A percentile compares a stretch with the other conserved stretches of the same genome.
Evolutionary conservation across 2,888 invertebrate species (phyloP).

Genomic region (Pinctada fucata): DNA sequence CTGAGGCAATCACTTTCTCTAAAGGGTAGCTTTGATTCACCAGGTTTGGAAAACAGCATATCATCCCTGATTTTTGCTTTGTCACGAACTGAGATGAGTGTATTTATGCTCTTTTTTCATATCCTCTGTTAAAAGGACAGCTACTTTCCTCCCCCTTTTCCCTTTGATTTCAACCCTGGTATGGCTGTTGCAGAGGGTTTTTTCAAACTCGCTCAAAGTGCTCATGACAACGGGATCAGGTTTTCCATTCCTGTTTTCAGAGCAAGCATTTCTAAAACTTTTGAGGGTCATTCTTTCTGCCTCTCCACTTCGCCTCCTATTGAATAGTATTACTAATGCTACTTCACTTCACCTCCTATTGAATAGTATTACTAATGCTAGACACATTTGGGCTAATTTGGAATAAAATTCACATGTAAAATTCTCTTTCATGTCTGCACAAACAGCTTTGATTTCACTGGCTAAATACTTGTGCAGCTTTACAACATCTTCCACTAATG

Average conservation of each 20-base stretch:
- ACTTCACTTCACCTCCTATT: constrained; percentile 73
- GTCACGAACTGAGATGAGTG: constrained; percentile 23
- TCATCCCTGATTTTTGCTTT: constrained; percentile 5
- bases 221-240: constrained; percentile 21
- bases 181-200: constrained; percentile 28
- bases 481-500: constrained; percentile 42
- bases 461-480: constrained; percentile 23
- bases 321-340: constrained; percentile 26
- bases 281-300: constrained; percentile 43
- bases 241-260: constrained; percentile 11
- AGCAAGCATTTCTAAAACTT: constrained; percentile 11
- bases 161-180: constrained; percentile 37
- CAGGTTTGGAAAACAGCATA: constrained; percentile 21
- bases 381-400: constrained; percentile 29
- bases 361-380: constrained; percentile 36
- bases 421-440: constrained; percentile 13
- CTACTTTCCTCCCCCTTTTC: constrained; percentile 27
- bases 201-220: constrained; percentile 37
- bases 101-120: constrained; percentile 23
- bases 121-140: constrained; percentile 27
- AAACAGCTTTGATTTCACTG: not conserved
- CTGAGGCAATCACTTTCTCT: constrained; percentile 33
- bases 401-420: constrained; percentile 5
- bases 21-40: constrained; percentile 11
- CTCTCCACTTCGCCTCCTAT: constrained; percentile 81